Evolutionary conservation across 2,797 vertebrate species (phyloP).

Genomic region (Catamblyrhynchus diadema): DNA sequence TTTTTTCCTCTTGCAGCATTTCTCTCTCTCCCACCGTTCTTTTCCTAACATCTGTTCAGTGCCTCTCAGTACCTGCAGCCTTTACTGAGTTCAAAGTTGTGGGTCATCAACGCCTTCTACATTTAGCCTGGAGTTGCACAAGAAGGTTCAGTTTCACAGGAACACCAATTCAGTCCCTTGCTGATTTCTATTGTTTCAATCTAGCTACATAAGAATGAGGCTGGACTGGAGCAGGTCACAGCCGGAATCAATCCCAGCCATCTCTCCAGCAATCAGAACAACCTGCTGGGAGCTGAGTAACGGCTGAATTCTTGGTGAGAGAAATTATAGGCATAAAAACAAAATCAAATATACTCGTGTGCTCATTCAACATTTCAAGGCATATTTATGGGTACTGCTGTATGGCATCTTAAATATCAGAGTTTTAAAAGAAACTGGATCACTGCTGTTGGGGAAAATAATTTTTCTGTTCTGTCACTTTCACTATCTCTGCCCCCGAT

Average conservation of each 20-base stretch:
- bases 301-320: constrained; percentile 19
- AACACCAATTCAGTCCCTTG: constrained; percentile 3
- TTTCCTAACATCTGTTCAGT: background rate
- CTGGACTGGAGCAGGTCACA: constrained; percentile 20
- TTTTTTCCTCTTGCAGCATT: background rate
- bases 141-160: background rate
- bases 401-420: constrained; percentile 10
- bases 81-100: background rate
- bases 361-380: constrained; percentile 43
- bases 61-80: background rate
- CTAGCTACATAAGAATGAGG: background rate
- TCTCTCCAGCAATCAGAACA: constrained; percentile 53
- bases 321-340: constrained; percentile 47
- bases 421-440: constrained; percentile 17
- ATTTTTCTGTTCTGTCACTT: background rate
- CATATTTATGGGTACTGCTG: constrained; percentile 44
- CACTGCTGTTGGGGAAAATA: background rate
- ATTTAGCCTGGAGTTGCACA: background rate
- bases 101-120: background rate
- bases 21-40: background rate
- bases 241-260: constrained; percentile 20
- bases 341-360: constrained; percentile 45
- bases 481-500: background rate
- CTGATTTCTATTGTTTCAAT: constrained; percentile 38
- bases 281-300: constrained; percentile 40